These are phyloP conservation scores for Austrofundulus limnaeus DNA, from an alignment of 2,113 vertebrate genomes.

Conservation along the genomic window DNA sequence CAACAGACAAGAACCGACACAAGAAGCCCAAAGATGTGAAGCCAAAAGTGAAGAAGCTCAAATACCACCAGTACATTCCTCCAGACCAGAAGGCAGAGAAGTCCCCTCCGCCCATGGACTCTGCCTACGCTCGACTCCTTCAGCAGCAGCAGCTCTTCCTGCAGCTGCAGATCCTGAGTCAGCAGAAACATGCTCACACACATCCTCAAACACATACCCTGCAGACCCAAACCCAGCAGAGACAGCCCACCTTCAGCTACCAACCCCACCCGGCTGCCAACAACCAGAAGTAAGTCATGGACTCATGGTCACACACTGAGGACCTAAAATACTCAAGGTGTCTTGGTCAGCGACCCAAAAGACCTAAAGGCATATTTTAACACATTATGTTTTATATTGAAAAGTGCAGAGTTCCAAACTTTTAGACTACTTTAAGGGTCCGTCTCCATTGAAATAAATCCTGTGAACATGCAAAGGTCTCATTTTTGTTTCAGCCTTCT, in stretches of 20 bases:
- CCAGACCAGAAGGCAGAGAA: constrained; percentile 97
- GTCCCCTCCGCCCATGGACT: constrained; percentile 97
- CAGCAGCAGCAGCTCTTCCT: constrained; percentile 98
- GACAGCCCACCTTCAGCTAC: constrained; percentile 84
- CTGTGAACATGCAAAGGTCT: too few species aligned
- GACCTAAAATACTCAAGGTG: too few species aligned
- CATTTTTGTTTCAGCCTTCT: too few species aligned
- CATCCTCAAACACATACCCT: constrained; percentile 67
- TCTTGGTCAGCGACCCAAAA: neutral
- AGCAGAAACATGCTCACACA: constrained; percentile 90
- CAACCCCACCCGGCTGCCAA: constrained; percentile 79
- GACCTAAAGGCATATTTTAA: too few species aligned
- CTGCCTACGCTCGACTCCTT: constrained; percentile 92
- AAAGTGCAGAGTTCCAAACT: too few species aligned
- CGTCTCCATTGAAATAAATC: too few species aligned
- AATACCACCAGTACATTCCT: constrained; percentile 99
- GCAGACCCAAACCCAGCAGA: constrained; percentile 54
- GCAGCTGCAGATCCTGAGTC: constrained; percentile 97
- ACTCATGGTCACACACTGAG: too few species aligned
- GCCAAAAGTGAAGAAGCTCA: constrained; percentile 99
- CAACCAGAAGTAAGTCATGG: constrained; percentile 84
- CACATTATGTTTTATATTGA: too few species aligned
- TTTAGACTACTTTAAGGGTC: too few species aligned
- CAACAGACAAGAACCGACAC: constrained; percentile 90
- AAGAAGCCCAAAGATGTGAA: constrained; percentile 99